phyloP scores from a whole-genome alignment of 2,797 vertebrate species.

The Erpetoichthys calabaricus region DNA sequence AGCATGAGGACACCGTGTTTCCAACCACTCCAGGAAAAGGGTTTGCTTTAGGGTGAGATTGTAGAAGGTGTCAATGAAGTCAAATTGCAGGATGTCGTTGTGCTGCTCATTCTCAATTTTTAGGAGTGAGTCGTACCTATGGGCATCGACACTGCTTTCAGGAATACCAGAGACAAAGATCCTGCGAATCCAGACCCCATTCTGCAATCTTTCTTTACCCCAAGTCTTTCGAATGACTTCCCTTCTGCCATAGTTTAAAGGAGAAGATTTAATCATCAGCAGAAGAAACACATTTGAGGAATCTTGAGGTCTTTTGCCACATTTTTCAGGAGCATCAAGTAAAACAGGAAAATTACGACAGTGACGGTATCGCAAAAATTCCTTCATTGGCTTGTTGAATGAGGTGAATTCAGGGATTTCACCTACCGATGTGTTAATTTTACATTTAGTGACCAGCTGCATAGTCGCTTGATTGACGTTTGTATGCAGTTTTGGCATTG shows the following conservation, averaged over 20 bases:
- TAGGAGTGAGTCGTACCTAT: constrained; percentile 47
- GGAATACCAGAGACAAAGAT: constrained; percentile 54
- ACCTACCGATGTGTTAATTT: constrained; percentile 26
- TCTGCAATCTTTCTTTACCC: constrained; percentile 47
- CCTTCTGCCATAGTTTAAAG: constrained; percentile 54
- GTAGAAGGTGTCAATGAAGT: constrained; percentile 63
- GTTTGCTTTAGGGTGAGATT: constrained; percentile 77
- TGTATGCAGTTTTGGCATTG: too few relatives aligned
- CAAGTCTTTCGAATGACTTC: constrained; percentile 66
- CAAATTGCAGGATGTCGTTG: constrained; percentile 66
- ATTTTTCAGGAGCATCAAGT: constrained; percentile 47
- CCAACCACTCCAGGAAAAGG: constrained; percentile 67
- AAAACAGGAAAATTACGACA: constrained; percentile 51
- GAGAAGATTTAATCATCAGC: constrained; percentile 65
- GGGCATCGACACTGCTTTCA: constrained; percentile 10
- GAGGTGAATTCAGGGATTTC: constrained; percentile 31
- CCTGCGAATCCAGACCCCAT: constrained; percentile 32
- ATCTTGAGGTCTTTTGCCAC: constrained; percentile 23
- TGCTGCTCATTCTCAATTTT: constrained; percentile 41
- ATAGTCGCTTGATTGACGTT: too few relatives aligned
- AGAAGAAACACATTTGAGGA: constrained; percentile 54
- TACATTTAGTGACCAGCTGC: constrained; percentile 17
- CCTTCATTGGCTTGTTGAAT: constrained; percentile 34
- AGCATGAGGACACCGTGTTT: constrained; percentile 33
- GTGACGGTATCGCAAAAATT: constrained; percentile 56